phyloP scores from a whole-genome alignment of 2,888 invertebrate genomes.

The Archips xylosteana region DNA sequence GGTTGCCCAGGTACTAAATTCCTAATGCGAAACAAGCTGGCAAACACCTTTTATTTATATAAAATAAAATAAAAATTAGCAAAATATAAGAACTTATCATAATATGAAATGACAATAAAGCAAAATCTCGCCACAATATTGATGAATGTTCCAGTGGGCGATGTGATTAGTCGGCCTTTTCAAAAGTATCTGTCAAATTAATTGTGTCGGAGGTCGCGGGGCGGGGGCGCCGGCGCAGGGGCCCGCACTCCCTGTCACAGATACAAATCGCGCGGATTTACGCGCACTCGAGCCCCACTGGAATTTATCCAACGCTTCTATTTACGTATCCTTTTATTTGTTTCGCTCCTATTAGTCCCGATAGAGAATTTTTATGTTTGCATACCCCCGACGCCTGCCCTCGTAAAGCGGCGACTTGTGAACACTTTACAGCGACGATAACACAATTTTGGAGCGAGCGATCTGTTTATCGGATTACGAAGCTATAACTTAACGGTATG shows the following conservation, averaged over 20 bases:
- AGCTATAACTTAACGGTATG: constrained; percentile 74
- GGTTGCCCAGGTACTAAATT: too few species aligned
- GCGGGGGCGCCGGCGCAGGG: constrained; percentile 48
- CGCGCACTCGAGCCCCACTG: constrained; percentile 82
- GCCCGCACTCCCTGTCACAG: constrained; percentile 79
- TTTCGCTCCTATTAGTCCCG: constrained; percentile 84
- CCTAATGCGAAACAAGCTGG: too few species aligned
- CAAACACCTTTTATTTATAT: too few species aligned
- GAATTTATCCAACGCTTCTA: constrained; percentile 83
- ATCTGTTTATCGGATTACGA: constrained; percentile 81
- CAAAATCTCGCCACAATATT: not conserved
- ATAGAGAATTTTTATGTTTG: constrained; percentile 86
- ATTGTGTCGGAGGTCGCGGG: constrained; percentile 61
- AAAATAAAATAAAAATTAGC: too few species aligned
- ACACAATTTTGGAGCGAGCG: constrained; percentile 77
- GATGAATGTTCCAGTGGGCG: constrained; percentile 15
- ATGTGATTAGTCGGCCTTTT: constrained; percentile 38
- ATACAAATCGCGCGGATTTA: constrained; percentile 86
- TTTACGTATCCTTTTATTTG: constrained; percentile 86
- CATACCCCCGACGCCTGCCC: constrained; percentile 76
- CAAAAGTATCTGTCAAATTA: constrained; percentile 74
- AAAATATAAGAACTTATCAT: too few species aligned
- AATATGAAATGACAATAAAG: not conserved
- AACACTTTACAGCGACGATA: constrained; percentile 81
- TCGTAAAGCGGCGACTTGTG: constrained; percentile 83